Conservation (phyloP, 1,140 invertebrate species). For the Neodiprion virginianus region DNA sequence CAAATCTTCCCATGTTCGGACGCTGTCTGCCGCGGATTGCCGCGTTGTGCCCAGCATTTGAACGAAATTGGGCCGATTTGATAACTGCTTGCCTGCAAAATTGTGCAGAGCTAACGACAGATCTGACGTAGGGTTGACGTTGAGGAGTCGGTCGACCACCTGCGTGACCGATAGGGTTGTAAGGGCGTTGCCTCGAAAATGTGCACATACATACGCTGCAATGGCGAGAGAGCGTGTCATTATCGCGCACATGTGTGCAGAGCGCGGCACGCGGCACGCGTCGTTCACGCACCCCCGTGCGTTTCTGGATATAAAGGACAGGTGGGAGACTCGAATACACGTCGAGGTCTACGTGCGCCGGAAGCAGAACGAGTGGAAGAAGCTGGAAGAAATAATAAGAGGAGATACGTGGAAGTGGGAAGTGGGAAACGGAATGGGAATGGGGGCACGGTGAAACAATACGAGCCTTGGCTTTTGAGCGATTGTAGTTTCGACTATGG, state of each 20-base stretch:
- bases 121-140: background rate
- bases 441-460: too few relatives aligned
- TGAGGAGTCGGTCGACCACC: background rate
- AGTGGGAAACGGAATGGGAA: too few relatives aligned
- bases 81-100: conserved; percentile 42
- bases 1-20: background rate
- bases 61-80: conserved; percentile 41
- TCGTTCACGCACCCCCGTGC: background rate
- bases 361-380: too few relatives aligned
- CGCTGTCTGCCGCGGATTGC: background rate
- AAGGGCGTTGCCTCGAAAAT: background rate
- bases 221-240: conserved; percentile 1
- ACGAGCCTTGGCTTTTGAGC: too few relatives aligned
- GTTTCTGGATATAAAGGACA: background rate
- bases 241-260: background rate
- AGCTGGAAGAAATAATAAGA: too few relatives aligned
- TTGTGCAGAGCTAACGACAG: too few relatives aligned
- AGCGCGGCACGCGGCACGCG: background rate
- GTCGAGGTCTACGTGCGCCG: too few relatives aligned
- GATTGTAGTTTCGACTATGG: background rate
- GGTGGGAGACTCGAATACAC: background rate
- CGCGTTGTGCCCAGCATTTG: conserved; percentile 15
- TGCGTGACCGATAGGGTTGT: background rate
- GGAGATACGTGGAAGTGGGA: too few relatives aligned
- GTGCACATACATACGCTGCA: background rate